Conservation (phyloP, 2,113 vertebrate species). For the Vanacampus margaritifer region DNA sequence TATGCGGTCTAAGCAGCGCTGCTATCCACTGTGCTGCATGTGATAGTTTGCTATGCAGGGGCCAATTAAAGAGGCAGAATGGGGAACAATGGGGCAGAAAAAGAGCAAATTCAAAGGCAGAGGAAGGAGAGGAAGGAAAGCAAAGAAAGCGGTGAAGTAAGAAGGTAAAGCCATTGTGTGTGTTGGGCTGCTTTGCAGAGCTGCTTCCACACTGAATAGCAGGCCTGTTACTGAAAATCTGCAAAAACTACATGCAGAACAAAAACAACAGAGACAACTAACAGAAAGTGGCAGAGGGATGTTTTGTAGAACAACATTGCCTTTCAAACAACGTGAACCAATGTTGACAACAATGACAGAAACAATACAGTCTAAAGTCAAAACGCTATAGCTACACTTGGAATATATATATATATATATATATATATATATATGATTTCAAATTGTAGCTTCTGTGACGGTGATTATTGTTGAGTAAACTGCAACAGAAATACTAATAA, state of each 20-base stretch:
- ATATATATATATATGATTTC: not conserved
- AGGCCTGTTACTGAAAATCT: constrained; percentile 23
- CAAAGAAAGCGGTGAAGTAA: constrained; percentile 71
- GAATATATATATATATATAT: not conserved
- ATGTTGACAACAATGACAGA: not conserved
- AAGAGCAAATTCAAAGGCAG: constrained; percentile 77
- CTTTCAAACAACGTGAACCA: not conserved
- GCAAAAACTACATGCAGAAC: constrained; percentile 9
- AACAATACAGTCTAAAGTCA: too few relatives aligned
- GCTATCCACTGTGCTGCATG: constrained; percentile 18
- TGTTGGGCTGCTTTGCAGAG: constrained; percentile 2
- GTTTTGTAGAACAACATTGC: not conserved
- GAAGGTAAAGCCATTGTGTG: constrained; percentile 48
- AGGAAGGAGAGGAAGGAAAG: constrained; percentile 63
- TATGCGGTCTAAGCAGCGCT: constrained; percentile 13
- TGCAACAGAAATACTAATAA: not conserved
- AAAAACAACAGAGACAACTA: constrained; percentile 3
- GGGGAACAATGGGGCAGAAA: constrained; percentile 68
- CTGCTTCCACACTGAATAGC: constrained; percentile 37
- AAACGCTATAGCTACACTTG: too few relatives aligned
- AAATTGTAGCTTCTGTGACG: not conserved
- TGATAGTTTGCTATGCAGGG: constrained; percentile 51
- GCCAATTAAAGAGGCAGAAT: constrained; percentile 45
- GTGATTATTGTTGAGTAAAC: too few relatives aligned
- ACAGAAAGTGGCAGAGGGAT: not conserved